Evolutionary conservation across 2,888 invertebrate genomes (phyloP).

Genomic region (Frankliniella fusca): DNA sequence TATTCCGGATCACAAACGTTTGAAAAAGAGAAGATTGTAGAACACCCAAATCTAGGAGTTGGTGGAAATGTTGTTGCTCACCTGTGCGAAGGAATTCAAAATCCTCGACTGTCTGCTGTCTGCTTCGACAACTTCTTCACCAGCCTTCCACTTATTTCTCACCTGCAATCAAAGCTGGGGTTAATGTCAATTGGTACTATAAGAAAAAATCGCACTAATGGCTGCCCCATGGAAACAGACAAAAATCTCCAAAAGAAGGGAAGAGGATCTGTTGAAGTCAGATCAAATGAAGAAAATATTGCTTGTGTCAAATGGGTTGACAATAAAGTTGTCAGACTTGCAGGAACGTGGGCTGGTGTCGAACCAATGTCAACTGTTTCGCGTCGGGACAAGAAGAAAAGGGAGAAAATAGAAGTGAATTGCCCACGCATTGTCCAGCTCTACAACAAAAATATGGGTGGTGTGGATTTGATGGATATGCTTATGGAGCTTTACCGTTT

Average conservation of each 20-base stretch:
- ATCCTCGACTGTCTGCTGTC: conserved; percentile 30
- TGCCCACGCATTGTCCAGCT: conserved; percentile 44
- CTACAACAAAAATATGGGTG: conserved; percentile 46
- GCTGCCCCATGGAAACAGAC: conserved; percentile 32
- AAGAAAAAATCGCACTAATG: conserved; percentile 32
- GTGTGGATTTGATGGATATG: conserved; percentile 45
- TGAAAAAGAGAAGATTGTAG: conserved; percentile 21
- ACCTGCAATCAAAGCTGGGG: conserved; percentile 30
- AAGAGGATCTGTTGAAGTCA: conserved; percentile 32
- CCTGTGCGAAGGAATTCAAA: conserved; percentile 34
- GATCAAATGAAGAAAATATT: conserved; percentile 29
- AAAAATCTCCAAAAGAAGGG: conserved; percentile 32
- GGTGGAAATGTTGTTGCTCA: conserved; percentile 36
- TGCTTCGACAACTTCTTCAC: conserved; percentile 37
- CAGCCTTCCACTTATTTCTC: conserved; percentile 33
- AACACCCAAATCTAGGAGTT: background rate
- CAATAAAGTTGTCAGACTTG: conserved; percentile 43
- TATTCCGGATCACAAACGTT: conserved; percentile 35
- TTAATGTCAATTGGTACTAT: conserved; percentile 35
- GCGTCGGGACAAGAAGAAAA: conserved; percentile 43
- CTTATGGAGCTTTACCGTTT: conserved; percentile 39
- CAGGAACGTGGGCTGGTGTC: conserved; percentile 42
- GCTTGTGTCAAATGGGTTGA: conserved; percentile 41
- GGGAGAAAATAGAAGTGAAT: conserved; percentile 43
- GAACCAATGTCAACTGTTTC: conserved; percentile 42